Percentiles rank a stretch among this genome's conserved stretches.
Conservation (phyloP, 2,888 invertebrate genomes). For the Lochmaea capreae region DNA sequence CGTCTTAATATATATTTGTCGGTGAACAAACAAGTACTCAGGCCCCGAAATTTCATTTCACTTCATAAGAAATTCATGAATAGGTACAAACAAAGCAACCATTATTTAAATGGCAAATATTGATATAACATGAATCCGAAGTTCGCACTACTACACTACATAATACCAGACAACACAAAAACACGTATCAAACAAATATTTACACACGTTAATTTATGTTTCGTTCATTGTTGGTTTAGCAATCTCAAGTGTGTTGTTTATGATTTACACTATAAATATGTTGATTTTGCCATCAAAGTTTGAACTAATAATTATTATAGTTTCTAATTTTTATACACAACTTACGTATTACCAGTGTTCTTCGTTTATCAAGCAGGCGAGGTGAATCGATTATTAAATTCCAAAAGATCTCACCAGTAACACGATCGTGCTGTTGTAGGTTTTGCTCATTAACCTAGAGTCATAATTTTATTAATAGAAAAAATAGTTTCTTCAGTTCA, state of each 20-base stretch:
- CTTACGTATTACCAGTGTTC: too few relatives aligned
- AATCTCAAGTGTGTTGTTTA: neutral
- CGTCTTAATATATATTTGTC: neutral
- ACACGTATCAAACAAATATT: conserved; percentile 29
- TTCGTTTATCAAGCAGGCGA: too few relatives aligned
- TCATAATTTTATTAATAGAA: too few relatives aligned
- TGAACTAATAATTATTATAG: neutral
- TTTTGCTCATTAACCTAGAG: too few relatives aligned
- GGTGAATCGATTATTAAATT: too few relatives aligned
- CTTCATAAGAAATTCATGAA: conserved; percentile 13
- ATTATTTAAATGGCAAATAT: conserved; percentile 17
- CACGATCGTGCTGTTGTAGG: too few relatives aligned
- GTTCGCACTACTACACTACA: conserved; percentile 5
- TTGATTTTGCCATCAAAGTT: neutral
- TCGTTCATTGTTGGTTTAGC: neutral
- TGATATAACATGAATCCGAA: conserved; percentile 13
- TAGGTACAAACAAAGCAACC: conserved; percentile 6
- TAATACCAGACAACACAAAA: conserved; percentile 10
- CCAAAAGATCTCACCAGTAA: too few relatives aligned
- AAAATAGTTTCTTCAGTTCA: too few relatives aligned
- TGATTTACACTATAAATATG: neutral
- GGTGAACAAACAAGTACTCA: neutral
- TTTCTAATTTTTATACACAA: too few relatives aligned
- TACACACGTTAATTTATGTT: conserved; percentile 24
- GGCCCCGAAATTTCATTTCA: neutral